phyloP scores from a whole-genome alignment of 2,888 invertebrate species.

The Rhodophaea formosa region DNA sequence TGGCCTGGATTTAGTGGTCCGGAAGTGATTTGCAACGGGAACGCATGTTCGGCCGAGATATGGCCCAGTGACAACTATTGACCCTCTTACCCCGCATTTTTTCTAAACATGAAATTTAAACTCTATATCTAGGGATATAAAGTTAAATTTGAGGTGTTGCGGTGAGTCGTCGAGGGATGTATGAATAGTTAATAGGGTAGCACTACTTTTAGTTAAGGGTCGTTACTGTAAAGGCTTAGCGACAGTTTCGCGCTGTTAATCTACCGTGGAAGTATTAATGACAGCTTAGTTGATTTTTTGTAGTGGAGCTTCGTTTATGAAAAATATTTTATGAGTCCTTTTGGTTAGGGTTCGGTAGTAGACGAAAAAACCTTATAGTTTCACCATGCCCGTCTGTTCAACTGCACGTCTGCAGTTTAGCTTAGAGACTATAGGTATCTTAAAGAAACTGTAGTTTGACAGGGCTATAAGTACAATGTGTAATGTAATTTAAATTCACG shows the following conservation, averaged over 20 bases:
- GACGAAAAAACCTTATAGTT: too few species aligned
- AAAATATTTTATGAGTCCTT: neutral
- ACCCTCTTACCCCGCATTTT: constrained; percentile 57
- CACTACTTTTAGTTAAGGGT: constrained; percentile 61
- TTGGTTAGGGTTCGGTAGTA: too few species aligned
- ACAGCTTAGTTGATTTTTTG: constrained; percentile 10
- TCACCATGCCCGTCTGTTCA: too few species aligned
- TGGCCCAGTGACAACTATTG: constrained; percentile 69
- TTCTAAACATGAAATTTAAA: constrained; percentile 47
- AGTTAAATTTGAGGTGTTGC: constrained; percentile 38
- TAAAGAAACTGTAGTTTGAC: too few species aligned
- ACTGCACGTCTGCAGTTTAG: too few species aligned
- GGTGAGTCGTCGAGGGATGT: constrained; percentile 37
- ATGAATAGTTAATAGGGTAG: constrained; percentile 57
- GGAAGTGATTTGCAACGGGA: constrained; percentile 82
- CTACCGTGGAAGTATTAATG: constrained; percentile 25
- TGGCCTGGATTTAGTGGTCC: constrained; percentile 80
- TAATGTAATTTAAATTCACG: too few species aligned
- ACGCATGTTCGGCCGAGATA: constrained; percentile 70
- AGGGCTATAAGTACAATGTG: too few species aligned
- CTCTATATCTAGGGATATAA: constrained; percentile 40
- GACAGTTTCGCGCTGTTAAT: constrained; percentile 40
- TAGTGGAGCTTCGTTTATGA: neutral
- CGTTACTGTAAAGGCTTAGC: constrained; percentile 55
- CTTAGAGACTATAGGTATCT: too few species aligned